Base-by-base conservation (phyloP, 2,797 vertebrate species). In the Helarctos malayanus region DNA sequence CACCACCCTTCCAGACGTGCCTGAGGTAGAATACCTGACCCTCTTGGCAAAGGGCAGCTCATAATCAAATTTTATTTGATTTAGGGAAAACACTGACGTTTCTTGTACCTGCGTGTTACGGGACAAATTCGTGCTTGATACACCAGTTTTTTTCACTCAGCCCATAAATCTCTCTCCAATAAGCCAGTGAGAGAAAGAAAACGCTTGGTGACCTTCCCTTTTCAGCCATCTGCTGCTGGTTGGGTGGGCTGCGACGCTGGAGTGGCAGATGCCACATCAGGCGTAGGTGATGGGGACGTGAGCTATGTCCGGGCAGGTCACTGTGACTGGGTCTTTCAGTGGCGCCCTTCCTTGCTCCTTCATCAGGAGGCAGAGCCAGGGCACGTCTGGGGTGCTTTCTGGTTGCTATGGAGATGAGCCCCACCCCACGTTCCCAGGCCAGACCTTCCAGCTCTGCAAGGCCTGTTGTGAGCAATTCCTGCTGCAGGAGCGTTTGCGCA, bases 391-490 rank as follows among this genome's bases (percentile, higher is more conserved):
- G 56, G 56, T 85, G 95, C 52, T 89, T 94, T 96, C 49, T 94
- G 94, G 97, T 97, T 95, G 92, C 95, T 90, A 61, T 68, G 93
- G 96, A 65, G 91, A 96, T 25, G 90, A 79, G 56, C 95, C 91
- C 90, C 97, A 79, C 97, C 97, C 92, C 13, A 27, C 23, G 54
- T 47, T 95, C 92, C 65, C 27, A 19, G 71, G 41, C 47, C 27
- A 75, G 88, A 68, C 57, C 35, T 95, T 75, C 68, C 10, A 0
- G 57, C 71, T 90, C 92, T 16, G 29, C 27, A 7, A 61, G 38
- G 59, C 52, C 35, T 4, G n/a, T 65, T 57, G 45, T 76, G 71
- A 91, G 75, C 0, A 2, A 9, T 57, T 69, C 76, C 52, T 75
- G 80, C 56, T 45, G 63, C 12, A 0, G 35, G 18, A 35, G 63